Conservation (phyloP, 2,113 vertebrate genomes). For the Mesitornis unicolor region DNA sequence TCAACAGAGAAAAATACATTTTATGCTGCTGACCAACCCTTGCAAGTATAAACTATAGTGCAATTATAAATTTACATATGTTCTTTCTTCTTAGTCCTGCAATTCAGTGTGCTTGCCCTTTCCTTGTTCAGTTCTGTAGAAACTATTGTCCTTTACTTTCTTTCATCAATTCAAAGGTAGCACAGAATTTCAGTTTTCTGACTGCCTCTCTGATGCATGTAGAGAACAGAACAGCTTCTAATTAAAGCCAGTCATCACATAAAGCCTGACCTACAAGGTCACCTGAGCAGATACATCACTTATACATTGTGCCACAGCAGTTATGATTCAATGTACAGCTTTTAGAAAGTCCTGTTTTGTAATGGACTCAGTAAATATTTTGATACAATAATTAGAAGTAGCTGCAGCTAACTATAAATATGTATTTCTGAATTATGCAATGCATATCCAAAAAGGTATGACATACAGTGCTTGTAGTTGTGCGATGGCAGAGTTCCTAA, state of each 20-base stretch:
- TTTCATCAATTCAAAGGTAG: background rate
- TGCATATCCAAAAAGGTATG: background rate
- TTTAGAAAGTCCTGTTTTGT: background rate
- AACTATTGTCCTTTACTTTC: background rate
- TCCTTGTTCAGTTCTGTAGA: background rate
- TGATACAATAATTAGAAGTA: background rate
- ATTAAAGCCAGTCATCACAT: background rate
- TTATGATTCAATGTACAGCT: background rate
- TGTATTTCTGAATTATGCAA: background rate
- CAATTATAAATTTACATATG: background rate
- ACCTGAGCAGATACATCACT: background rate
- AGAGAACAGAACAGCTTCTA: background rate
- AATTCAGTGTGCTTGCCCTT: background rate
- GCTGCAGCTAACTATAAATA: conserved; percentile 11
- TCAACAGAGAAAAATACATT: background rate
- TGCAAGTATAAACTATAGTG: rapidly evolving
- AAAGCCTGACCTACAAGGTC: background rate
- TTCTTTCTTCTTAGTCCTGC: background rate
- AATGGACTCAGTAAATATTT: conserved; percentile 53
- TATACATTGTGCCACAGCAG: rapidly evolving
- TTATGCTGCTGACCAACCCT: background rate
- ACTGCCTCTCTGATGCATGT: background rate
- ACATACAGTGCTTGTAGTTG: background rate
- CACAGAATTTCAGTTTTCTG: background rate
- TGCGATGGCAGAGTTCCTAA: background rate